These are phyloP conservation scores for Cuniculus paca DNA, from an alignment of 2,797 vertebrate genomes.

Conservation along the genomic window DNA sequence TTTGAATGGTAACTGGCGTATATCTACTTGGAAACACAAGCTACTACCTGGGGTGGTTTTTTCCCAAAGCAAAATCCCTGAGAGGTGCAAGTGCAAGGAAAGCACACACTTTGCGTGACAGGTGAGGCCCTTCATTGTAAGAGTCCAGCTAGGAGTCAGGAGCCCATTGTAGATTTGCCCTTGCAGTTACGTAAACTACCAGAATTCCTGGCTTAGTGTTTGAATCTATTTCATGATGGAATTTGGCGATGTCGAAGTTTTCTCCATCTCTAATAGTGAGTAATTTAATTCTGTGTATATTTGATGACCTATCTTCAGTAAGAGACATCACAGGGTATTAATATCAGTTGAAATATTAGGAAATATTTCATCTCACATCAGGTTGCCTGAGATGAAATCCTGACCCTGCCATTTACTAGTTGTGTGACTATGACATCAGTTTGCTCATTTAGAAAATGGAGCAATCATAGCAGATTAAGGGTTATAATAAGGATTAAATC, in stretches of 20 bases:
- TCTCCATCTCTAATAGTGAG: background rate
- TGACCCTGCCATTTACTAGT: background rate
- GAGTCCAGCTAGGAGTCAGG: background rate
- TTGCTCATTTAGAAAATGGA: conserved; percentile 46
- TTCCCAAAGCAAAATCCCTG: background rate
- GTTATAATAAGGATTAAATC: background rate
- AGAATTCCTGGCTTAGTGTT: conserved; percentile 8
- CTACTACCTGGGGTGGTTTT: background rate
- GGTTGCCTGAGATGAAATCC: conserved; percentile 30
- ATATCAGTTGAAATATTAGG: background rate
- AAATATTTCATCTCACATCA: background rate
- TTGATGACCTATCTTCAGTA: background rate
- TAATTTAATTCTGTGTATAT: background rate
- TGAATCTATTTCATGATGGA: background rate
- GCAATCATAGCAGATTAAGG: conserved; percentile 6
- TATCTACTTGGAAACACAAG: background rate
- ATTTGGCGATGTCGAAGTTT: conserved; percentile 33
- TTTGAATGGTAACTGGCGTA: background rate
- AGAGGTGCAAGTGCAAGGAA: background rate
- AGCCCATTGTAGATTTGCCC: background rate
- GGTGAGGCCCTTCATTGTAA: background rate
- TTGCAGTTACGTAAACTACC: background rate
- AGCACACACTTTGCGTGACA: background rate
- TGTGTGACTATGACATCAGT: background rate
- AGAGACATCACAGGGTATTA: background rate